Base-by-base conservation (phyloP, 2,797 vertebrate genomes). In the Tolypeutes matacus region DNA sequence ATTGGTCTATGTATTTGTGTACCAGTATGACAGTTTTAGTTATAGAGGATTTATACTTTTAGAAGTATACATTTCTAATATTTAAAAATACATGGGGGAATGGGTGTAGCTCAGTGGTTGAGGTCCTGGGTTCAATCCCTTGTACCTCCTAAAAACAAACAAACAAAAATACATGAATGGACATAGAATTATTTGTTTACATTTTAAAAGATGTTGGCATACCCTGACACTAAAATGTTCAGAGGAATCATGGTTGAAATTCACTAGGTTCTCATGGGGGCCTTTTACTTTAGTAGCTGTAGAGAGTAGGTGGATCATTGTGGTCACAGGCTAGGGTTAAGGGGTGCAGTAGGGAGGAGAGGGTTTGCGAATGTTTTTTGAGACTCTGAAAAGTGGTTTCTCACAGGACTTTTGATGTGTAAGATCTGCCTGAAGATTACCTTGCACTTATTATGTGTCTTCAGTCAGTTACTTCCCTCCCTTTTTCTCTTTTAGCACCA, bases 401-500 rank as follows among this genome's bases (percentile, higher is more conserved):
- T 90, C 76, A 82, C 34, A 73, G 27, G 15, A 88, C 25, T 92
- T 95, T 46, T 18, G 29, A 73, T 69, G 21, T n/a, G 3, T 77
- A 84, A 67, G 17, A 58, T 64, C 92, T 85, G 49, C 92, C 36
- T 93, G 29, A 89, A 73, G 51, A 72, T 5, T 73, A 27, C 46
- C 23, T 20, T 62, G 25, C 14, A 27, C 86, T 89, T 93, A 29
- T 92, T 86, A 20, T 12, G 3, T 73, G 2, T 86, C 58, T 82
- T 89, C 13, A 72, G 39, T 92, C 86, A 97, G 76, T 39, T 73
- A 2, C 20, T 89, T 91, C 18, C 92, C 56, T 95, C 18, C n/a
- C 62, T 51, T 88, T 81, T 23, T 1, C 53, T 49, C 92, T 62
- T 94, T 76, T 91, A 99, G 99, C 87, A 98, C 98, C 36, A 99